Percentiles rank a stretch among this genome's conserved stretches.
phyloP scores from a whole-genome alignment of 1,140 invertebrate genomes.

The Acromyrmex heyeri region DNA sequence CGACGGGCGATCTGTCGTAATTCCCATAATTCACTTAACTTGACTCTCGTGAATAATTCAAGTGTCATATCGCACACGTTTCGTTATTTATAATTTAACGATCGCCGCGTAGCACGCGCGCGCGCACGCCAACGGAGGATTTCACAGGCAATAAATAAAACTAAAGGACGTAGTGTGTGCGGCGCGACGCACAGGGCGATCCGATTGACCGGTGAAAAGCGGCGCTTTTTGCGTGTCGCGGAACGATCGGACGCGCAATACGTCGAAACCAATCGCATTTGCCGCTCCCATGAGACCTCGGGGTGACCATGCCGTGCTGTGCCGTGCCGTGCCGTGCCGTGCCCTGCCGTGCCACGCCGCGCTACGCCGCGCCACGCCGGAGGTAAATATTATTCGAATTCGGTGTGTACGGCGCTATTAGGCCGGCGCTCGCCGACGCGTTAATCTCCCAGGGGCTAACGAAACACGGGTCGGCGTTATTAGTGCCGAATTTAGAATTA shows the following conservation, averaged over 20 bases:
- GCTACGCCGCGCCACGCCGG: conserved; percentile 32
- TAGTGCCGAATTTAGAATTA: conserved; percentile 77
- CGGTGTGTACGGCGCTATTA: conserved; percentile 71
- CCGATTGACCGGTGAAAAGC: conserved; percentile 60
- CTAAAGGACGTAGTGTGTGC: conserved; percentile 43
- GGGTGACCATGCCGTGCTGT: conserved; percentile 49
- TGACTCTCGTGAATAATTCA: conserved; percentile 42
- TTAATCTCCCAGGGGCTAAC: conserved; percentile 75
- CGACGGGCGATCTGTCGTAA: conserved; percentile 9
- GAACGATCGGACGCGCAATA: conserved; percentile 38
- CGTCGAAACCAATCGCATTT: conserved; percentile 70
- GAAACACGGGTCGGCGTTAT: conserved; percentile 73
- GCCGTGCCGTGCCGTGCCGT: background rate
- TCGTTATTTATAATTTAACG: conserved; percentile 57
- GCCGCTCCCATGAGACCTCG: conserved; percentile 66
- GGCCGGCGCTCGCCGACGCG: conserved; percentile 57
- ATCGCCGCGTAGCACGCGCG: conserved; percentile 20
- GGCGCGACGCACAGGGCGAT: conserved; percentile 33
- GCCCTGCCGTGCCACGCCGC: background rate
- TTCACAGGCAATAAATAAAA: conserved; percentile 56
- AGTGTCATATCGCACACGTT: conserved; percentile 39
- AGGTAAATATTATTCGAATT: conserved; percentile 79
- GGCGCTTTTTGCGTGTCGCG: conserved; percentile 42
- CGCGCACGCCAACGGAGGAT: background rate
- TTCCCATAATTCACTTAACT: conserved; percentile 15